These are phyloP conservation scores for Kradibia gibbosae DNA, from an alignment of 1,140 invertebrate genomes.

Conservation along the genomic window DNA sequence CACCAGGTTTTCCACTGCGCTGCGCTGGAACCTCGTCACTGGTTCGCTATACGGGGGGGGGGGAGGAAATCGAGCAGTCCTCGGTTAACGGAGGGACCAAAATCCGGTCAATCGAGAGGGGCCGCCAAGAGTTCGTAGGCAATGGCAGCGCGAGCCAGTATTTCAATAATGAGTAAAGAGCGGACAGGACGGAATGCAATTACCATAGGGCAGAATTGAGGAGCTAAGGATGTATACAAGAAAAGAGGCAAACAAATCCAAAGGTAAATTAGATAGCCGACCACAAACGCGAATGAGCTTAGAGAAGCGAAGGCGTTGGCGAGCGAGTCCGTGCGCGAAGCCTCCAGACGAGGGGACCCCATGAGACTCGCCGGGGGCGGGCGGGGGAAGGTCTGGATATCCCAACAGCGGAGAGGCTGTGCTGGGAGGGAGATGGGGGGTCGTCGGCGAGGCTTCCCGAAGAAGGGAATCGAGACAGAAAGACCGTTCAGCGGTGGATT, in stretches of 20 bases:
- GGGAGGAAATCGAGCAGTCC: too few relatives aligned
- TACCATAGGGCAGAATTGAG: neutral
- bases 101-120: neutral
- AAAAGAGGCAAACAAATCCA: neutral
- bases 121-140: neutral
- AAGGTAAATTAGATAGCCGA: neutral
- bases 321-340: too few relatives aligned
- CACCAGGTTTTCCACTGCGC: too few relatives aligned
- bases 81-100: too few relatives aligned
- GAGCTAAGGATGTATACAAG: neutral
- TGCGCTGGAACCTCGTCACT: too few relatives aligned
- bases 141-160: neutral
- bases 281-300: neutral
- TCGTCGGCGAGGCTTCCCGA: neutral
- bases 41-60: too few relatives aligned
- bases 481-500: neutral
- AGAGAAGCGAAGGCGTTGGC: too few relatives aligned
- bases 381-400: neutral
- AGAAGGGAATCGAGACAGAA: neutral
- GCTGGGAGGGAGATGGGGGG: neutral
- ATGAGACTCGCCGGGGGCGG: too few relatives aligned
- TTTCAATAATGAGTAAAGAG: neutral
- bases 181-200: neutral
- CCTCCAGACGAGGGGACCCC: too few relatives aligned
- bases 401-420: neutral